phyloP scores from a whole-genome alignment of 1,140 invertebrate genomes.

The Triops longicaudatus region DNA sequence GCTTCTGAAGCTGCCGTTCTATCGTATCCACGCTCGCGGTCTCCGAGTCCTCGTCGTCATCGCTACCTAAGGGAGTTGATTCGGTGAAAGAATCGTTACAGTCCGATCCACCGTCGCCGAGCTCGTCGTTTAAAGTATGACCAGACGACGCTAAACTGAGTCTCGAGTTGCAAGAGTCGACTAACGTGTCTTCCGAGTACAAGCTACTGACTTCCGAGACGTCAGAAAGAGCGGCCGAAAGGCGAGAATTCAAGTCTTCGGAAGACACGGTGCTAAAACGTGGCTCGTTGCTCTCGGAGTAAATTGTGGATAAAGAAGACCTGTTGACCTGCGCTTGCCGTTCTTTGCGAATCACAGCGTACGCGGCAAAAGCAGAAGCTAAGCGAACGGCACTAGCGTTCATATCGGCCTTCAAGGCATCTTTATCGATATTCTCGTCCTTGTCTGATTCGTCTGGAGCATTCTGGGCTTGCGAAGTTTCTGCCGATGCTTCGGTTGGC shows the following conservation, averaged over 20 bases:
- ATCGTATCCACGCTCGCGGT: constrained; percentile 25
- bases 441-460: neutral
- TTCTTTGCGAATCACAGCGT: neutral
- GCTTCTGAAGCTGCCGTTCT: constrained; percentile 27
- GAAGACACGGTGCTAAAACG: constrained; percentile 25
- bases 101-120: neutral
- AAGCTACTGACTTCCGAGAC: constrained; percentile 25
- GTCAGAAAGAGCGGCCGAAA: constrained; percentile 26
- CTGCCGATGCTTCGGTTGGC: neutral
- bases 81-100: constrained; percentile 13
- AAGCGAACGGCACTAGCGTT: neutral
- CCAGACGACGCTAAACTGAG: constrained; percentile 21
- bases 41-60: constrained; percentile 23
- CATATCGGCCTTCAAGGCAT: neutral
- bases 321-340: constrained; percentile 19
- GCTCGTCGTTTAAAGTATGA: constrained; percentile 25
- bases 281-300: constrained; percentile 21
- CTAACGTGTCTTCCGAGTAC: constrained; percentile 16
- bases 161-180: constrained; percentile 20
- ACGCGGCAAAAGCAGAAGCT: neutral
- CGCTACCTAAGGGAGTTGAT: constrained; percentile 14
- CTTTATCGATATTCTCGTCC: neutral
- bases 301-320: constrained; percentile 22
- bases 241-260: constrained; percentile 27
- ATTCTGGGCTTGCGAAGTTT: neutral